Evolutionary conservation across 2,797 vertebrate genomes (phyloP), one percentile per base, ranked within the genome.

Genomic region (Siniperca obscura): DNA sequence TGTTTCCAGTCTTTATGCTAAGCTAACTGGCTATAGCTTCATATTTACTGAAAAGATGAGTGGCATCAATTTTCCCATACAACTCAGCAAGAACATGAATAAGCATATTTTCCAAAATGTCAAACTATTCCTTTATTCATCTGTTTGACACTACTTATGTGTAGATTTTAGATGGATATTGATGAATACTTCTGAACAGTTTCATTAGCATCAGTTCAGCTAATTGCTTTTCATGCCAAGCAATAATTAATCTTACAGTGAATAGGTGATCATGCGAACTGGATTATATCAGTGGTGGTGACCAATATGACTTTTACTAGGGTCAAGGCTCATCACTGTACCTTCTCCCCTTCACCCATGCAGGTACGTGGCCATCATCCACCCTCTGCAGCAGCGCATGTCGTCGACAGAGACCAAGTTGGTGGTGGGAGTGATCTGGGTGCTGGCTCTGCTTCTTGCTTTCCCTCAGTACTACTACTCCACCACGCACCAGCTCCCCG

Each of bases 331-430:
- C 50, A 30, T 72, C 64, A 36, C 19, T 52, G 8, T 70, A 5
- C 50, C 61, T 44, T 57, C 50, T 73, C 66, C n/a, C 44, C 0
- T n/a, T 27, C n/a, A 2, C 36, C 17, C 46, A 7, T 70, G 22
- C 94, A 99, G 98, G 95, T 99, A 99, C 93, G 95, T 99, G 97
- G 98, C 98, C 76, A 99, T 99, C 91, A 99, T 99, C 87, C 98
- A 98, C 81, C 98, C 98, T 0, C 95, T 99, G 83, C 95, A 97
- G 91, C 98, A 98, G 75, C 96, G 98, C 44, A 96, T 99, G 88
- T 98, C 98, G 0, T 97, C 98, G 79, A 95, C 95, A 0, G 97
- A 97, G 94, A 99, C 98, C 84, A 98, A 97, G 84, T 95, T 97
- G 67, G 95, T 98, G 78, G 96, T 99, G 13, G 95, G 81, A 0